Conservation (phyloP, 2,797 vertebrate species). For the Poliocrania exsul region DNA sequence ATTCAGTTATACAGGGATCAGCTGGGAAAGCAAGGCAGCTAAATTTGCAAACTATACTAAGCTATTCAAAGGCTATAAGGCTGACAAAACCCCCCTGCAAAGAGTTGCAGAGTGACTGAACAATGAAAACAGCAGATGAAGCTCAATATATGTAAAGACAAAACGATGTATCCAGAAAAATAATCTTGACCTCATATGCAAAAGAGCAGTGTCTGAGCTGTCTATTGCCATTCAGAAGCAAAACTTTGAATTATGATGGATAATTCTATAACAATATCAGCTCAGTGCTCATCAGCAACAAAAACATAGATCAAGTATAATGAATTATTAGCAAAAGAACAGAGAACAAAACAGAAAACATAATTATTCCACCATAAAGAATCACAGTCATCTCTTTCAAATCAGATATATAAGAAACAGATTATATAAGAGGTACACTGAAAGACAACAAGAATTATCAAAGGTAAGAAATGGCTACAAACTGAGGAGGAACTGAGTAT, state of each 20-base stretch:
- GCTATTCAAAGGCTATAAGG: neutral
- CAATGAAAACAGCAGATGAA: neutral
- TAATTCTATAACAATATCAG: neutral
- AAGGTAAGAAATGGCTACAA: neutral
- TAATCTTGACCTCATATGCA: neutral
- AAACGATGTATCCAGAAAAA: neutral
- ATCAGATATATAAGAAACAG: neutral
- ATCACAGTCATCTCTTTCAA: neutral
- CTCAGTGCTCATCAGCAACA: neutral
- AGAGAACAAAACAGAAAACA: neutral
- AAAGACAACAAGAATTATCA: neutral
- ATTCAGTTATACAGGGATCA: neutral
- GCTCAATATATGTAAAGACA: fast-evolving
- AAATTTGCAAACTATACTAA: neutral
- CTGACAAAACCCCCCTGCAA: neutral
- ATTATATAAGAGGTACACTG: neutral
- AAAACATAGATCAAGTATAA: neutral
- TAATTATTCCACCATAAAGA: neutral
- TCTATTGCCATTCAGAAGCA: neutral
- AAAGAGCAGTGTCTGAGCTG: neutral
- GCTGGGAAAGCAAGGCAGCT: neutral
- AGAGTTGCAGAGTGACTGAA: neutral
- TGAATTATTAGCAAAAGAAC: neutral
- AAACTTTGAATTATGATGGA: neutral
- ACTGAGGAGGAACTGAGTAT: neutral